Conservation (phyloP, 2,797 vertebrate species). For the Lutjanus argentimaculatus region DNA sequence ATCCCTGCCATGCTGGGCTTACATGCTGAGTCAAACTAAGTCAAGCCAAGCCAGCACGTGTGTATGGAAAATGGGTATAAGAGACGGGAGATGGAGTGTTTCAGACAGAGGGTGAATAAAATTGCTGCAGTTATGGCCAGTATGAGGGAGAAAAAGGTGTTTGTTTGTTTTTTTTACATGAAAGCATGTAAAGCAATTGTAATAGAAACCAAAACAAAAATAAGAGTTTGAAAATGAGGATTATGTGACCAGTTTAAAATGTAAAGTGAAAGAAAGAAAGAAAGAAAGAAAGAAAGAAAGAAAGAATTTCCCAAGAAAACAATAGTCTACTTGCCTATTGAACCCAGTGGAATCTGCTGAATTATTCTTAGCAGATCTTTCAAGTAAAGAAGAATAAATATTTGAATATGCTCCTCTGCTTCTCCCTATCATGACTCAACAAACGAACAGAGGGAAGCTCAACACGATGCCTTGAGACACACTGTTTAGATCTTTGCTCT, state of each 20-base stretch:
- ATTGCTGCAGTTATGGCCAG: too few relatives aligned
- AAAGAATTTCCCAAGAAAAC: background rate
- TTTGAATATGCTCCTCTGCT: slow-evolving; percentile 32
- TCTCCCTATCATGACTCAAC: background rate
- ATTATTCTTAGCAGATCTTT: slow-evolving; percentile 46
- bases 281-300: background rate
- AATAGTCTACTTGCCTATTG: slow-evolving; percentile 14
- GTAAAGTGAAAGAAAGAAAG: background rate
- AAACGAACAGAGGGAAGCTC: slow-evolving; percentile 17
- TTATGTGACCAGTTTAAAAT: background rate
- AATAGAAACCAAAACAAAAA: too few relatives aligned
- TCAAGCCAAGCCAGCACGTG: too few relatives aligned
- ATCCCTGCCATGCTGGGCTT: too few relatives aligned
- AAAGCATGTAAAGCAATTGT: too few relatives aligned
- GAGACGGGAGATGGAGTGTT: too few relatives aligned
- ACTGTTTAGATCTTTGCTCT: slow-evolving; percentile 19
- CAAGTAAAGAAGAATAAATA: slow-evolving; percentile 35
- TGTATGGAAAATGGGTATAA: too few relatives aligned
- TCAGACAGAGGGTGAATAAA: too few relatives aligned
- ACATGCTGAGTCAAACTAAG: too few relatives aligned
- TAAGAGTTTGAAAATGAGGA: too few relatives aligned
- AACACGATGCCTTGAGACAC: slow-evolving; percentile 8
- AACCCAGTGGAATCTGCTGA: slow-evolving; percentile 27
- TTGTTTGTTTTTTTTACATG: too few relatives aligned
- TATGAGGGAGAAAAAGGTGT: too few relatives aligned